These are phyloP conservation scores for Dendroctonus ponderosae DNA, from an alignment of 1,140 invertebrate species.

Conservation along the genomic window DNA sequence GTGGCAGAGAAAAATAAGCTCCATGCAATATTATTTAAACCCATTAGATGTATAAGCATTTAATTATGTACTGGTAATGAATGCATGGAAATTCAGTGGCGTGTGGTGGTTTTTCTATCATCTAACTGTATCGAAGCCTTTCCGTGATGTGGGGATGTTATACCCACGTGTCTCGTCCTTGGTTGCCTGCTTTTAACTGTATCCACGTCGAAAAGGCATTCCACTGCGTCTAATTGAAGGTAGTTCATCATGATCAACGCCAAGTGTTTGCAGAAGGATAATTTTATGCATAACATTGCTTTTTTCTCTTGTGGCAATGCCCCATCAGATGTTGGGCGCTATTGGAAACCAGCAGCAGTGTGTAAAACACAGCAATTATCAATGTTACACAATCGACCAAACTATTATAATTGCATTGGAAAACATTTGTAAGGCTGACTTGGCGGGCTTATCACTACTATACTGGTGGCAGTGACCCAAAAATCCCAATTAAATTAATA, in stretches of 20 bases:
- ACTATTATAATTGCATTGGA: no score
- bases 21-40: not conserved
- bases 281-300: no score
- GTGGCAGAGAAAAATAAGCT: conserved; percentile 7
- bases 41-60: not conserved
- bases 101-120: not conserved
- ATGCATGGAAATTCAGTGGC: conserved; percentile 1
- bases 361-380: no score
- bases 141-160: conserved; percentile 4
- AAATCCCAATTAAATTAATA: conserved; percentile 5
- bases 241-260: not conserved
- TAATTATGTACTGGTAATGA: conserved; percentile 3
- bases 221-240: conserved; percentile 1
- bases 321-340: no score
- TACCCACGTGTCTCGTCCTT: not conserved
- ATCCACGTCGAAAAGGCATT: conserved; percentile 1
- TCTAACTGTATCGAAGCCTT: conserved; percentile 2
- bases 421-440: no score
- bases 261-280: no score
- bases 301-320: no score
- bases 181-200: conserved; percentile 7
- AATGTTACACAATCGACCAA: no score
- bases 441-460: not conserved
- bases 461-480: conserved; percentile 4
- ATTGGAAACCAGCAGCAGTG: no score